A percentile compares a stretch with the other conserved stretches of the same genome.
Conservation (phyloP, 2,888 invertebrate species). For the Cistogaster globosa region DNA sequence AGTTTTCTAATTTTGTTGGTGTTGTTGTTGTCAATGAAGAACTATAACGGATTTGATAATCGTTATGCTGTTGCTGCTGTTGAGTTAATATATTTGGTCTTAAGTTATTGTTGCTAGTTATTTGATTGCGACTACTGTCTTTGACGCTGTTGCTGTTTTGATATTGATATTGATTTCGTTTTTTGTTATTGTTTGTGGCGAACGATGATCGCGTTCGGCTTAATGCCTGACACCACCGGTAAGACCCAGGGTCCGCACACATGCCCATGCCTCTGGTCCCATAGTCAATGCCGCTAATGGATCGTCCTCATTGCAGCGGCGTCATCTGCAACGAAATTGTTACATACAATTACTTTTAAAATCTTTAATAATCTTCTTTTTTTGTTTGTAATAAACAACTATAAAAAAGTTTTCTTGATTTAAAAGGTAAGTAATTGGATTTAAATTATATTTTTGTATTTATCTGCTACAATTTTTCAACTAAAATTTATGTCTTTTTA, state of each 20-base stretch:
- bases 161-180: slow-evolving; percentile 65
- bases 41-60: slow-evolving; percentile 70
- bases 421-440: too few species aligned
- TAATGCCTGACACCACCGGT: slow-evolving; percentile 86
- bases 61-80: slow-evolving; percentile 72
- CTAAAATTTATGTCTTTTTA: neutral
- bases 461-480: neutral
- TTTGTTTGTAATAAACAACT: neutral
- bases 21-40: slow-evolving; percentile 60
- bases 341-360: neutral
- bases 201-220: slow-evolving; percentile 85
- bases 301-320: slow-evolving; percentile 90
- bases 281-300: slow-evolving; percentile 90
- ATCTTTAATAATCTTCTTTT: neutral
- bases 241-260: slow-evolving; percentile 92
- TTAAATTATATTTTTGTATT: too few species aligned
- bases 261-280: slow-evolving; percentile 96
- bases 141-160: slow-evolving; percentile 80
- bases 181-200: slow-evolving; percentile 80
- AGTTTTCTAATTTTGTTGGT: slow-evolving; percentile 56
- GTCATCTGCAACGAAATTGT: slow-evolving; percentile 83
- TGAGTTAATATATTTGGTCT: slow-evolving; percentile 50
- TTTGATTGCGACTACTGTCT: slow-evolving; percentile 66
- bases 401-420: too few species aligned
- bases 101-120: slow-evolving; percentile 69